phyloP scores from a whole-genome alignment of 1,140 invertebrate species.

The Laupala kohalensis region DNA sequence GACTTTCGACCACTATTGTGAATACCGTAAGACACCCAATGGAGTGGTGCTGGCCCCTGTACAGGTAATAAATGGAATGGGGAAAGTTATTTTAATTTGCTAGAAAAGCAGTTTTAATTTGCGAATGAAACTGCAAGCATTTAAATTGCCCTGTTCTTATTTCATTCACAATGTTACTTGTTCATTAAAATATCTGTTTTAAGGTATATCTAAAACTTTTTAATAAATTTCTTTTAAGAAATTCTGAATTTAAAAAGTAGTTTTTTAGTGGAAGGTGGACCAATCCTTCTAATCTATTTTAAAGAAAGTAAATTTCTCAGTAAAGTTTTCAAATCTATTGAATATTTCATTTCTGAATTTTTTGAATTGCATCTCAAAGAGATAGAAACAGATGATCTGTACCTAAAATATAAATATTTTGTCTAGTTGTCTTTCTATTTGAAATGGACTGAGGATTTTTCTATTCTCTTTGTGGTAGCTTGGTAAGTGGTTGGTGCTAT shows the following conservation, averaged over 20 bases:
- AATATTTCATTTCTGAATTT: no score
- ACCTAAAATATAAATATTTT: not conserved
- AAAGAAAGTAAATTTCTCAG: no score
- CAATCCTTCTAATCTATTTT: no score
- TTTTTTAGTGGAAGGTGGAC: no score
- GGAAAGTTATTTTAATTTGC: not conserved
- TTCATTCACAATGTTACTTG: conserved; percentile 2
- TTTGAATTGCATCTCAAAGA: no score
- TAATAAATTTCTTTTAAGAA: no score
- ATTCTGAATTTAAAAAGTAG: no score
- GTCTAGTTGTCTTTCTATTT: not conserved
- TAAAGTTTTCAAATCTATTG: no score
- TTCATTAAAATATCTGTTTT: no score
- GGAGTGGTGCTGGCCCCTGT: conserved; percentile 88
- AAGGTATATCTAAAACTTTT: no score
- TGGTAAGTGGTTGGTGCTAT: conserved; percentile 98
- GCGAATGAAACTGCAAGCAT: not conserved
- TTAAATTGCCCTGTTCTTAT: conserved; percentile 8
- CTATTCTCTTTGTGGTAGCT: conserved; percentile 42
- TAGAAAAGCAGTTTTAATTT: not conserved
- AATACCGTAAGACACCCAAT: conserved; percentile 95
- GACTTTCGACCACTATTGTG: conserved; percentile 99
- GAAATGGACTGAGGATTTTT: not conserved
- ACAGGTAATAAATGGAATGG: conserved; percentile 44
- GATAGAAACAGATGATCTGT: no score